A percentile compares a stretch with the other conserved stretches of the same genome.
These are phyloP conservation scores for Melangyna quadrimaculata DNA, from an alignment of 2,888 invertebrate species.

Conservation along the genomic window DNA sequence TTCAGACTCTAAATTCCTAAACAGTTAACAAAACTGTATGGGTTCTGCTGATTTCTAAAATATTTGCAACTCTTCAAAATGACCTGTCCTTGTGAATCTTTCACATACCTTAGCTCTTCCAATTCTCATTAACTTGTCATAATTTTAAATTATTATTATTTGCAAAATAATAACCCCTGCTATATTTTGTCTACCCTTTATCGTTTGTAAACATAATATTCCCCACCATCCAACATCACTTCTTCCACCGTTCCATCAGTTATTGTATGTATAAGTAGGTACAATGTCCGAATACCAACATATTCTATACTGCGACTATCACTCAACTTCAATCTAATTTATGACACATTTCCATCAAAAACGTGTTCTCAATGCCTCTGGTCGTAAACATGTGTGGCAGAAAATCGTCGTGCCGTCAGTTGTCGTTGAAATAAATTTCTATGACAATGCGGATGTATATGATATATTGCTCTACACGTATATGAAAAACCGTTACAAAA, in stretches of 20 bases:
- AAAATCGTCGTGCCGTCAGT: conserved; percentile 64
- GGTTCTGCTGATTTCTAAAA: not conserved
- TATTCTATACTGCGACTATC: conserved; percentile 22
- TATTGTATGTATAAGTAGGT: no score
- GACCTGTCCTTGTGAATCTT: not conserved
- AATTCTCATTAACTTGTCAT: conserved; percentile 9
- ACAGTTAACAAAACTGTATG: no score
- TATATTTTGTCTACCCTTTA: not conserved
- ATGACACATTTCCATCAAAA: conserved; percentile 80
- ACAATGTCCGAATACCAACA: not conserved
- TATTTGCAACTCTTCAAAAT: not conserved
- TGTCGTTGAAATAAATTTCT: conserved; percentile 67
- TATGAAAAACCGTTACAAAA: conserved; percentile 34
- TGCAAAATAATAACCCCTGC: not conserved
- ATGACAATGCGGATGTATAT: conserved; percentile 71
- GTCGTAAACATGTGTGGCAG: conserved; percentile 63
- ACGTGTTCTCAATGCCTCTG: conserved; percentile 63
- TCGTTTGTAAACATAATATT: not conserved
- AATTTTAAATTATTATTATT: not conserved
- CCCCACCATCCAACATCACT: not conserved
- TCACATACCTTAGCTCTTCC: not conserved
- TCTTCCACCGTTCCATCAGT: not conserved
- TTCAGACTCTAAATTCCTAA: no score
- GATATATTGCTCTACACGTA: conserved; percentile 55
- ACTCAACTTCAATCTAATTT: conserved; percentile 77